A percentile compares a stretch with the other conserved stretches of the same genome.
Conservation (phyloP, 2,113 vertebrate species). For the Physeter macrocephalus region DNA sequence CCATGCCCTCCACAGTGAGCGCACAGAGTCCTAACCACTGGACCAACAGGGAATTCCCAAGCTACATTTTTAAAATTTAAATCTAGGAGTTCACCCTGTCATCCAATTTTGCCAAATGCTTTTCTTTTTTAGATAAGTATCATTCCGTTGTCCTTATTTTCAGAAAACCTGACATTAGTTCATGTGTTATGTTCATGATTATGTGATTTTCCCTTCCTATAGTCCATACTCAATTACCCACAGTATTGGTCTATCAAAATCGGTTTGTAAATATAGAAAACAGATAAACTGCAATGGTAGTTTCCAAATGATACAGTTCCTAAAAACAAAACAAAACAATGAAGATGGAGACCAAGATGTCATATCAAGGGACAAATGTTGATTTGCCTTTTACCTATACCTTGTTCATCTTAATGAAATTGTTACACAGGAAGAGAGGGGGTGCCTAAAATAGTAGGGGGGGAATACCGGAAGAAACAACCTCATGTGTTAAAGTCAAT, state of each 20-base stretch:
- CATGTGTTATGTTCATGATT: background rate
- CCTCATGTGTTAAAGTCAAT: background rate
- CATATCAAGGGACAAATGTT: background rate
- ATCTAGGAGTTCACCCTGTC: background rate
- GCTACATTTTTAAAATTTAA: background rate
- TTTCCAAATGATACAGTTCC: background rate
- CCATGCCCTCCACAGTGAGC: too few species aligned
- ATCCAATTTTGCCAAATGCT: background rate
- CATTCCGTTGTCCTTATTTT: background rate
- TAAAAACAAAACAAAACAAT: background rate
- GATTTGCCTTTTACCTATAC: background rate
- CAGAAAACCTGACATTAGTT: background rate
- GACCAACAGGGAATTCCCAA: background rate
- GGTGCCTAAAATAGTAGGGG: background rate
- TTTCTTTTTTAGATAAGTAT: background rate
- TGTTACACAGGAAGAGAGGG: background rate
- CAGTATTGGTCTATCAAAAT: background rate
- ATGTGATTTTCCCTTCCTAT: background rate
- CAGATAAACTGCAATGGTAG: background rate
- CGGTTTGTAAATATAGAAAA: background rate
- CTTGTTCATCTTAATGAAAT: background rate
- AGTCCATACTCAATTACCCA: background rate
- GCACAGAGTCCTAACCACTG: too few species aligned
- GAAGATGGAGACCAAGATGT: background rate
- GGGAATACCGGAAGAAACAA: background rate